phyloP scores from a whole-genome alignment of 2,888 invertebrate genomes.

The Tenthredo mesomela region DNA sequence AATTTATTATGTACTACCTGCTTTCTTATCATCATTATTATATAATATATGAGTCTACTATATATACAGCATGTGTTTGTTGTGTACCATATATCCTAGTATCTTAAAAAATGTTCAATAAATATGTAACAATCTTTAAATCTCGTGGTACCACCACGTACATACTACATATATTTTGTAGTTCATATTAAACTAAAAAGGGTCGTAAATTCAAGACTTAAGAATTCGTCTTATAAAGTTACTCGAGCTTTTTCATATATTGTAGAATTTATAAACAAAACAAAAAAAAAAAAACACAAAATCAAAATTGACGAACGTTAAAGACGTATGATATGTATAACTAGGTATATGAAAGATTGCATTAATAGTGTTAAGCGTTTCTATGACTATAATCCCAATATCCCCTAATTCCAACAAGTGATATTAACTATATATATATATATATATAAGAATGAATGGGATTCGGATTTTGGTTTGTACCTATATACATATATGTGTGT shows the following conservation, averaged over 20 bases:
- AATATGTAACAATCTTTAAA: background rate
- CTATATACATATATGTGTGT: background rate
- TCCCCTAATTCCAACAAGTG: background rate
- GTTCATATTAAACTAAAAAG: too few species aligned
- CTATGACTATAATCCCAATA: background rate
- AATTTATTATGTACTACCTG: too few species aligned
- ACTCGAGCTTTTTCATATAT: too few species aligned
- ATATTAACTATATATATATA: background rate
- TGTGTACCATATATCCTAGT: background rate
- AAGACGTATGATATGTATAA: too few species aligned
- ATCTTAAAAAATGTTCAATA: background rate
- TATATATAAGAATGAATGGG: background rate
- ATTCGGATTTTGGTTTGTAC: conserved; percentile 1
- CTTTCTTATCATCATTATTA: too few species aligned
- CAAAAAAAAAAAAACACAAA: too few species aligned
- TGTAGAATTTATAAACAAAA: too few species aligned
- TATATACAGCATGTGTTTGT: background rate
- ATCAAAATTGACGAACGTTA: too few species aligned
- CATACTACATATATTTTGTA: too few species aligned
- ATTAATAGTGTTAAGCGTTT: background rate
- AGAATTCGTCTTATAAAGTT: too few species aligned
- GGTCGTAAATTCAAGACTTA: too few species aligned
- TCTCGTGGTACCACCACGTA: background rate
- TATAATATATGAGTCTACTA: background rate
- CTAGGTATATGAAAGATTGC: background rate